phyloP scores from a whole-genome alignment of 2,888 invertebrate species.

The Drosophila siamana region DNA sequence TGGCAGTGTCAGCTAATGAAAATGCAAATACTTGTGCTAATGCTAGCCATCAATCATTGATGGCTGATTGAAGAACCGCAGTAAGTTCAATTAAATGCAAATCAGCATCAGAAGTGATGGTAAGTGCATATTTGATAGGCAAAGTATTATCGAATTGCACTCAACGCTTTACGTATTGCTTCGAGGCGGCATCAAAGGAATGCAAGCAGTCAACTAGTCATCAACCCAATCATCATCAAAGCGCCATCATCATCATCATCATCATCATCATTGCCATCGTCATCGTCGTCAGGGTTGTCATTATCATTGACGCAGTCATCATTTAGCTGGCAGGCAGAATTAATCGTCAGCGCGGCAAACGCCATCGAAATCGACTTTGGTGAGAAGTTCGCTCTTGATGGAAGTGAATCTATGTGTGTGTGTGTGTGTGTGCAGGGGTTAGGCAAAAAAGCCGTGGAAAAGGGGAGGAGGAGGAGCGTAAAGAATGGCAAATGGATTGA shows the following conservation, averaged over 20 bases:
- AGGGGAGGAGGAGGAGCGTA: background rate
- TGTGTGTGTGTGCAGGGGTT: background rate
- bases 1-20: background rate
- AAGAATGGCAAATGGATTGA: slow-evolving; percentile 59
- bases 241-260: slow-evolving; percentile 10
- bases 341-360: slow-evolving; percentile 51
- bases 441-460: background rate
- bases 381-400: slow-evolving; percentile 7
- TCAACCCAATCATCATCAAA: slow-evolving; percentile 6
- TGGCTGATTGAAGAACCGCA: background rate
- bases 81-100: slow-evolving; percentile 5
- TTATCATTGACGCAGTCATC: slow-evolving; percentile 8
- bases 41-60: background rate
- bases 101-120: background rate
- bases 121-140: slow-evolving; percentile 8
- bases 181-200: too few relatives aligned
- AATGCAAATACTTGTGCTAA: background rate
- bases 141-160: slow-evolving; percentile 12
- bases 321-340: slow-evolving; percentile 50
- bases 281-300: slow-evolving; percentile 9
- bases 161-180: background rate
- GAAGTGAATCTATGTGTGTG: too few relatives aligned
- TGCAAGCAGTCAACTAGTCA: slow-evolving; percentile 33
- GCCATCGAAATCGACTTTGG: slow-evolving; percentile 50
- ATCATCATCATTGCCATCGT: background rate